Evolutionary conservation across 2,888 invertebrate species (phyloP).

Genomic region (Melipona beecheii): DNA sequence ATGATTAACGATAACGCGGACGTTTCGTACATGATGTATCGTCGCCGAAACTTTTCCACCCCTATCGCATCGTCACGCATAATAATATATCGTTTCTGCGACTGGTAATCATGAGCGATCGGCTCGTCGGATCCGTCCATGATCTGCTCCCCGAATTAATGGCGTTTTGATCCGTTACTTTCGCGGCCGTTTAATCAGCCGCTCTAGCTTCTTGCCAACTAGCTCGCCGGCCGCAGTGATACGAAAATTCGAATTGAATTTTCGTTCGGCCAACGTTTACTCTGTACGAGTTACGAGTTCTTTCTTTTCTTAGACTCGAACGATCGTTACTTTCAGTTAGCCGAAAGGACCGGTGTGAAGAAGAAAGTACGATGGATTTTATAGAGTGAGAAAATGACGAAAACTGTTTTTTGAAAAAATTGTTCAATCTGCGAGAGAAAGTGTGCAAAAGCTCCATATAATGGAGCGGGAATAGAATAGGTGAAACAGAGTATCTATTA

Average conservation of each 20-base stretch:
- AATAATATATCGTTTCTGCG: constrained; percentile 53
- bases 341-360: no score
- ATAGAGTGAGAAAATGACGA: no score
- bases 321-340: no score
- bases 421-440: no score
- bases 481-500: no score
- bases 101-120: constrained; percentile 68
- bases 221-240: neutral
- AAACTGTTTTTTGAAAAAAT: no score
- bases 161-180: constrained; percentile 25
- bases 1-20: constrained; percentile 64
- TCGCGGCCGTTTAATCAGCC: constrained; percentile 24
- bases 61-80: constrained; percentile 29
- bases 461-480: no score
- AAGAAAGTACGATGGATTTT: no score
- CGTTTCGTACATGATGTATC: constrained; percentile 67
- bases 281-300: neutral
- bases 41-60: constrained; percentile 62
- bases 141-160: neutral
- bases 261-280: neutral
- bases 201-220: constrained; percentile 1
- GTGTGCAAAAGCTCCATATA: no score
- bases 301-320: neutral
- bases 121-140: constrained; percentile 39
- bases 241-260: neutral